Evolutionary conservation across 2,113 vertebrate species (phyloP), one percentile per base, ranked within the genome.

Genomic region (Centrocercus urophasianus): DNA sequence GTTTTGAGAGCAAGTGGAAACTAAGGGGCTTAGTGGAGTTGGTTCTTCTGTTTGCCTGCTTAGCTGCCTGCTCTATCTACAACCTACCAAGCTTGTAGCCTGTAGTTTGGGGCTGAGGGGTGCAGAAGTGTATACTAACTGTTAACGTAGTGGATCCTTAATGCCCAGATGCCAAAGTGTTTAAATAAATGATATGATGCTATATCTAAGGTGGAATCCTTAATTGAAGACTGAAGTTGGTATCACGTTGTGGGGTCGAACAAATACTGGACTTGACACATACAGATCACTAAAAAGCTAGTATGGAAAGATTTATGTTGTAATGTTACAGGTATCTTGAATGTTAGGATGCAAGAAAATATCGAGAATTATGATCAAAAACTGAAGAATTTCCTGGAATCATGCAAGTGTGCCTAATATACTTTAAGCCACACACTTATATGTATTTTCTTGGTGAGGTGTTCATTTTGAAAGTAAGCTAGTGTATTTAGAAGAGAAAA

Each of bases 171-270:
- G 11, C 48, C 13, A 1, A 66, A 57, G 19, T n/a, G n/a, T 65
- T 89, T 83, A 30, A 30, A 14, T 36, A 47, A 43, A 22, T 32
- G 11, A 10, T 17, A 54, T 25, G 18, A 17, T 47, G 17, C 28
- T 64, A 19, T 56, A 36, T 48, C 45, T n/a, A 36, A 67, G 17
- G 18, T 30, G 59, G 22, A 79, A 50, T 72, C 36, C 20, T 61
- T 50, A 64, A 72, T 4, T 20, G 22, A 56, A 40, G 34, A 47
- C 14, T 64, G 56, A 20, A 61, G 5, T 18, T 40, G 15, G 24
- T 76, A 8, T 43, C 0, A 2, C 18, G 24, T 0, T 54, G 64
- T 8, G 28, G n/a, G 3, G 11, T 48, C 19, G 27, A 30, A 73
- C 12, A 14, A 1, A 0, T 24, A 4, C 1, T 38, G 4, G 13